These are phyloP conservation scores for Hecatera dysodea DNA, from an alignment of 2,888 invertebrate species.

Conservation along the genomic window DNA sequence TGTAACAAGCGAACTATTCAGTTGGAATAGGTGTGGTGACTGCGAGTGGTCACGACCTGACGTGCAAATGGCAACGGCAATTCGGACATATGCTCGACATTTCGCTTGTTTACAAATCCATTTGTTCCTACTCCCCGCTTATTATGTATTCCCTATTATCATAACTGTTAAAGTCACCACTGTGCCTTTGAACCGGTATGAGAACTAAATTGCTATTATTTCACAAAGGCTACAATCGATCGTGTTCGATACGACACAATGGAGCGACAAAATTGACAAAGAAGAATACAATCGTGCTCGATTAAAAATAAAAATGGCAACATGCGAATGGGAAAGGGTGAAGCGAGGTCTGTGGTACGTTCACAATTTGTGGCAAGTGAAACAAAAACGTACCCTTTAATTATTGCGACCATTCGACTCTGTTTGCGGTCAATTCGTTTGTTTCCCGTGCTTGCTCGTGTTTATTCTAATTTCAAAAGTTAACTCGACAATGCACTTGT, in stretches of 20 bases:
- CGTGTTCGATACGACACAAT: constrained; percentile 47
- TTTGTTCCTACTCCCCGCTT: constrained; percentile 32
- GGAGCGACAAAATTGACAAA: constrained; percentile 56
- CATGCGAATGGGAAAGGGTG: constrained; percentile 27
- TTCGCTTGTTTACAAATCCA: constrained; percentile 37
- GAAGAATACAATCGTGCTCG: constrained; percentile 54
- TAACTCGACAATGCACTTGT: neutral
- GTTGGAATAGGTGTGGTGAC: constrained; percentile 22
- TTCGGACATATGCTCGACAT: constrained; percentile 32
- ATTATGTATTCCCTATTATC: constrained; percentile 36
- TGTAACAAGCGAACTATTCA: constrained; percentile 43
- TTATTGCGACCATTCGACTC: constrained; percentile 29
- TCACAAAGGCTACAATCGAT: constrained; percentile 58
- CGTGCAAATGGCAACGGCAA: constrained; percentile 36
- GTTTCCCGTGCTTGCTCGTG: constrained; percentile 22
- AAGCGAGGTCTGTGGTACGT: constrained; percentile 22
- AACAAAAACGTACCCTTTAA: constrained; percentile 52
- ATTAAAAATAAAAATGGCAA: constrained; percentile 61
- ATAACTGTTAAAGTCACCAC: constrained; percentile 35
- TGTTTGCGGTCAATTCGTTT: constrained; percentile 41
- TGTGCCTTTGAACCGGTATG: constrained; percentile 41
- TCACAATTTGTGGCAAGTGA: constrained; percentile 52
- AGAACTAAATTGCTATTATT: constrained; percentile 60
- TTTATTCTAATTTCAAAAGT: constrained; percentile 29
- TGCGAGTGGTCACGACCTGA: constrained; percentile 29